Evolutionary conservation across 2,888 invertebrate genomes (phyloP), one percentile per base, ranked within the genome.

Genomic region (Lepas anatifera): DNA sequence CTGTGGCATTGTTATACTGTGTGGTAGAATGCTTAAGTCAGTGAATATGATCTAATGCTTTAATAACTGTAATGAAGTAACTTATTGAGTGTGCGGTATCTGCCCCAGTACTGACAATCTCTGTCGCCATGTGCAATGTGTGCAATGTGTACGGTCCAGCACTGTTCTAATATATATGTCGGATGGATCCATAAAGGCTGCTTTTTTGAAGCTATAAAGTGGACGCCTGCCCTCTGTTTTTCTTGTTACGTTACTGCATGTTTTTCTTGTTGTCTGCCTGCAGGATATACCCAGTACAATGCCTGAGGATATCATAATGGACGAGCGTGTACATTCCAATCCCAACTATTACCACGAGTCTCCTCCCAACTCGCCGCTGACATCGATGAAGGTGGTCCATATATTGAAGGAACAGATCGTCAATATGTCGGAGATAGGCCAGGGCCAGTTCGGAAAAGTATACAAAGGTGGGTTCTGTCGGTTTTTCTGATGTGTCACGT

Each of bases 361-460:
- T 2, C 66, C 50, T 68, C 58, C 70, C n/a, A 69, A 13, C 79
- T 46, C 63, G 18, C 63, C 81, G 0, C 76, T 78, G 32, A 78
- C 74, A 37, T 68, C 76, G 22, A 75, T 80, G 69, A 63, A 48
- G 37, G 86, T 89, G 22, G 86, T 86, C 22, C 82, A 87, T 66
- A 79, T 89, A 63, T 83, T 84, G 68, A 82, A 87, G 68, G 88
- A 87, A 72, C 85, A 86, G 3, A 83, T 93, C 35, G 83, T 84
- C 18, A 88, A 89, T 78, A 79, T 88, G 7, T 86, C 89, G 76
- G 89, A 89, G 77, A 88, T 92, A 69, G 92, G 92, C 3, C 91
- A 92, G 78, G 92, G 92, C 1, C 92, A 90, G 77, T 93, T 92
- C 76, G 92, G 92, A 41, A 91, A 91, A 81, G 92, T 92, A 64